Base-by-base conservation (phyloP, 2,113 vertebrate species). In the Laticauda colubrina region DNA sequence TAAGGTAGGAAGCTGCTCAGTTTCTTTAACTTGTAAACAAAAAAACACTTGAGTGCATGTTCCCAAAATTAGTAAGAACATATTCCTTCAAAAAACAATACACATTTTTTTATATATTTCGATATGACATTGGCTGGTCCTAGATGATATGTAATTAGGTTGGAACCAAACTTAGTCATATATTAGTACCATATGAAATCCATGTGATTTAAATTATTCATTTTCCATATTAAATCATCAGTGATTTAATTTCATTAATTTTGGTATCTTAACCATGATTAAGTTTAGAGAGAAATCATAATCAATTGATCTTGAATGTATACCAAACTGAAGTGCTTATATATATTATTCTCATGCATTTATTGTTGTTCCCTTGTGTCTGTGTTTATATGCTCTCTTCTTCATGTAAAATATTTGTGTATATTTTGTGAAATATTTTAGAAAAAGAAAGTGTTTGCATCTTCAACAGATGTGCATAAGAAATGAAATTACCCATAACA, bases 1-100 rank as follows among this genome's bases (percentile, higher is more conserved):
- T 90, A 51, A 96, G 95, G 96, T 96, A 96, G 93, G 96, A 92
- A 93, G 48, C 21, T 29, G 39, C 15, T 6, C 0, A 1, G 3
- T 3, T 64, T 92, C 24, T 5, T 90, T 90, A 90, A 29, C 26
- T 1, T 91, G 95, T 5, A 56, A 24, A 10, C 0, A 85, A 55
- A 12, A n/a, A 39, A 7, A 0, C 18, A 64, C 69, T 81, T 34
- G 91, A 81, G 3, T 5, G 61, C 43, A 1, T 2, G 8, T 45
- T 1, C 2, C 23, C 0, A 0, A 39, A 26, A 15, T 10, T 0
- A 2, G 85, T 11, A 10, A 12, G 15, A 9, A 87, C 2, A n/a
- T 54, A 39, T 57, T 87, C 26, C 6, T 14, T 5, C 15, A 57
- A 64, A 29, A 9, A 0, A 0, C 11, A 0, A 0, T 3, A 81